Base-by-base conservation (phyloP, 2,888 invertebrate species). In the Stictocephala bisonia region DNA sequence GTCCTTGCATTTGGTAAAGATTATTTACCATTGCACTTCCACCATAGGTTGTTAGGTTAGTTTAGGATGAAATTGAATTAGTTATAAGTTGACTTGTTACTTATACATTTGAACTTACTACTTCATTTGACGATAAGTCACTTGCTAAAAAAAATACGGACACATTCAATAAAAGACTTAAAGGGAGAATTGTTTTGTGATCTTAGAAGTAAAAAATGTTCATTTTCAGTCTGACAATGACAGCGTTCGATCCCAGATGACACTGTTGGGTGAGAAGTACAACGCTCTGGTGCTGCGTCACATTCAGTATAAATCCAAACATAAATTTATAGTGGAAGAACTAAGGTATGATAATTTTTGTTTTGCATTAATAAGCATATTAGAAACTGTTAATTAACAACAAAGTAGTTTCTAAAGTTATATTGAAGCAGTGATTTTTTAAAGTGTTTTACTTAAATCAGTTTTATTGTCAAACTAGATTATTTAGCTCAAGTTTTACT, bases 271-370 rank as follows among this genome's bases (percentile, higher is more conserved):
- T 20, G 82, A 82, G 73, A 82, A 82, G 69, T 82, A 82, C 69
- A 82, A 82, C 77, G 76, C 79, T 51, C 74, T 82, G 44, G 82
- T 80, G 31, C 77, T 82, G 29, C 79, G 80, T 50, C 82, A 82
- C 73, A 81, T 82, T 31, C 82, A 82, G 74, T 80, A 81, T 71
- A 82, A 82, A 76, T 77, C 82, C 6, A 82, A 81, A 73, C 78
- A 81, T 64, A 81, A 81, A 77, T 80, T 81, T 72, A 82, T 81
- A 74, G 79, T 82, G 13, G 81, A 82, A 56, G 81, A 82, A 75
- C 75, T 81, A 31, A 81, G 81, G 82, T 81, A 77, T 74, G 60
- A 18, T 40, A 18, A 26, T 15, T 11, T 29, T 58, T 3, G 3
- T 44, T 40, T 4, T 40, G 26, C n/a, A 3, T 67, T 6, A 22